phyloP scores from a whole-genome alignment of 2,797 vertebrate species.

The Aulostomus chinensis region DNA sequence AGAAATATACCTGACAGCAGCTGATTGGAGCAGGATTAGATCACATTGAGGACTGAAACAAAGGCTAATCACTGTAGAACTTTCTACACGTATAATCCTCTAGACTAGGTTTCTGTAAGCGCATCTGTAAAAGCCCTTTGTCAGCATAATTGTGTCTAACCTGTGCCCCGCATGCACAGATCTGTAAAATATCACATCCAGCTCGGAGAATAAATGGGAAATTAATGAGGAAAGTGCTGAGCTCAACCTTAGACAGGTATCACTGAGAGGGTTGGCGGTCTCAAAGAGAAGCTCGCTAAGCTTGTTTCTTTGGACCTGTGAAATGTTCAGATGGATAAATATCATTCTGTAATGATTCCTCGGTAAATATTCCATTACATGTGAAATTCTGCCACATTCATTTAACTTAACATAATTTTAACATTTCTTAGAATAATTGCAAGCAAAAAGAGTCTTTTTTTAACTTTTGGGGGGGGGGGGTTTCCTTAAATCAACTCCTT shows the following conservation, averaged over 20 bases:
- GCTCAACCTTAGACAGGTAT: constrained; percentile 71
- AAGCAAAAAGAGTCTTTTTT: too few species aligned
- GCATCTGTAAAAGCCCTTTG: constrained; percentile 60
- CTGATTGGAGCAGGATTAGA: constrained; percentile 61
- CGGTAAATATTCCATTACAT: too few species aligned
- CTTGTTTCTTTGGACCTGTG: too few species aligned
- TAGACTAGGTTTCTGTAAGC: constrained; percentile 70
- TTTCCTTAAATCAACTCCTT: too few species aligned
- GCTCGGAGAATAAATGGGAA: constrained; percentile 76
- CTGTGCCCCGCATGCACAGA: constrained; percentile 69
- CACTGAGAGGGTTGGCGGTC: constrained; percentile 62
- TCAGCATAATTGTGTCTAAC: constrained; percentile 78
- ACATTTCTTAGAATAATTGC: too few species aligned
- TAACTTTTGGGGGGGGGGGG: too few species aligned
- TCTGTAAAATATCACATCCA: constrained; percentile 80
- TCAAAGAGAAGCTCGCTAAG: constrained; percentile 39
- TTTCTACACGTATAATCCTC: constrained; percentile 72
- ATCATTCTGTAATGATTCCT: too few species aligned
- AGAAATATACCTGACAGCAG: constrained; percentile 45
- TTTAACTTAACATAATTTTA: too few species aligned
- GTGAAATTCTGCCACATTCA: too few species aligned
- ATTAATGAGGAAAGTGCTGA: constrained; percentile 80
- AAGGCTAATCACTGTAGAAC: constrained; percentile 79
- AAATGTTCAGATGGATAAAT: too few species aligned
- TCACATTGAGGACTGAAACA: constrained; percentile 55